These are phyloP conservation scores for Ceratina japonica DNA, from an alignment of 1,140 invertebrate genomes.

Conservation along the genomic window DNA sequence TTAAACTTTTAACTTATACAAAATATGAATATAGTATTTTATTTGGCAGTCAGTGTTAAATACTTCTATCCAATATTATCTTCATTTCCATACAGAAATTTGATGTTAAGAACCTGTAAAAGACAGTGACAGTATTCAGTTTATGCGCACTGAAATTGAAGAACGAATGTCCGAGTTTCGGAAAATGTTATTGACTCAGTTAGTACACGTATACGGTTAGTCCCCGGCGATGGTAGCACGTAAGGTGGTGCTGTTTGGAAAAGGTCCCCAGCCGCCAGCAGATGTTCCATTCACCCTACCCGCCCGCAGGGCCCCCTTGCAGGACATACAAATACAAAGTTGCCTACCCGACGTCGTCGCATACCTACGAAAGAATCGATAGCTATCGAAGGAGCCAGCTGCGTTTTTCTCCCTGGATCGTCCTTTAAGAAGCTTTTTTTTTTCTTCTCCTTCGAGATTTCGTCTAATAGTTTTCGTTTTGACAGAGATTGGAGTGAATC, in stretches of 20 bases:
- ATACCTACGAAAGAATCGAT: conserved; percentile 55
- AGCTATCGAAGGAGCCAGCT: conserved; percentile 58
- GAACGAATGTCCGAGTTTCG: not conserved
- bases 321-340: conserved; percentile 70
- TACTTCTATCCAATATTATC: too few species aligned
- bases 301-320: conserved; percentile 67
- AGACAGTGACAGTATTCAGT: too few species aligned
- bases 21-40: not conserved
- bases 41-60: too few species aligned
- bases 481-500: rapidly evolving
- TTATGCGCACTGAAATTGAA: too few species aligned
- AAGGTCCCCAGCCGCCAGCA: conserved; percentile 73
- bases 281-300: conserved; percentile 76
- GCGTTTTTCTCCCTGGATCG: conserved; percentile 54
- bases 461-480: not conserved
- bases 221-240: conserved; percentile 61
- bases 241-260: conserved; percentile 65
- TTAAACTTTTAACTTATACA: not conserved
- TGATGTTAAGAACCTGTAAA: too few species aligned
- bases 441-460: not conserved
- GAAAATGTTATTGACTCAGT: conserved; percentile 23
- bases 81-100: too few species aligned
- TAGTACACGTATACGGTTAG: conserved; percentile 45
- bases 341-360: conserved; percentile 47
- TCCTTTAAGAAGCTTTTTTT: conserved; percentile 27